phyloP scores from a whole-genome alignment of 2,888 invertebrate genomes.

The Drosophila subquinaria region DNA sequence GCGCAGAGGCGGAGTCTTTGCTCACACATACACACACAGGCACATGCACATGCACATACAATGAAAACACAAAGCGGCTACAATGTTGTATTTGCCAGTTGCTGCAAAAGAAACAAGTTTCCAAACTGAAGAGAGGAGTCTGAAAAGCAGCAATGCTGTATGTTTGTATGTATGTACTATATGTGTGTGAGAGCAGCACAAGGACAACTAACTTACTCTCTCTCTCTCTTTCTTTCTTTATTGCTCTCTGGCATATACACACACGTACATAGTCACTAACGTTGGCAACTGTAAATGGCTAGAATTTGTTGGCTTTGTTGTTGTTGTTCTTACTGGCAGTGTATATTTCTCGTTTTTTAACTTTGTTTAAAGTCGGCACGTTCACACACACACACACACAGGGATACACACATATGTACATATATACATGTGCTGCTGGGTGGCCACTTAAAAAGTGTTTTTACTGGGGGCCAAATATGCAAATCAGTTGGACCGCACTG shows the following conservation, averaged over 20 bases:
- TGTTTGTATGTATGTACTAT: slow-evolving; percentile 11
- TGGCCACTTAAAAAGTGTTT: slow-evolving; percentile 80
- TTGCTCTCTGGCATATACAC: slow-evolving; percentile 9
- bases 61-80: slow-evolving; percentile 73
- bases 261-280: slow-evolving; percentile 19
- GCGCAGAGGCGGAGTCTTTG: slow-evolving; percentile 61
- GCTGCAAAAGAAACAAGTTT: slow-evolving; percentile 81
- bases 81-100: slow-evolving; percentile 75
- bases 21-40: slow-evolving; percentile 13
- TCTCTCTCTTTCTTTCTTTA: slow-evolving; percentile 4
- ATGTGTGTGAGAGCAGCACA: slow-evolving; percentile 42
- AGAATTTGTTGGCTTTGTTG: slow-evolving; percentile 49
- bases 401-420: slow-evolving; percentile 1
- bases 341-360: slow-evolving; percentile 73
- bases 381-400: slow-evolving; percentile 19
- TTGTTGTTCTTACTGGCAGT: slow-evolving; percentile 59
- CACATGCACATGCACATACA: slow-evolving; percentile 12
- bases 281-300: slow-evolving; percentile 80
- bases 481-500: slow-evolving; percentile 75
- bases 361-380: slow-evolving; percentile 75
- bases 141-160: slow-evolving; percentile 32
- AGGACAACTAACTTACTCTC: slow-evolving; percentile 44
- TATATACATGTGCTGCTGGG: slow-evolving; percentile 56
- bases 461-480: slow-evolving; percentile 78
- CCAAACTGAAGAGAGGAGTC: slow-evolving; percentile 66